phyloP scores from a whole-genome alignment of 2,888 invertebrate species.

The Orthosia cruda region DNA sequence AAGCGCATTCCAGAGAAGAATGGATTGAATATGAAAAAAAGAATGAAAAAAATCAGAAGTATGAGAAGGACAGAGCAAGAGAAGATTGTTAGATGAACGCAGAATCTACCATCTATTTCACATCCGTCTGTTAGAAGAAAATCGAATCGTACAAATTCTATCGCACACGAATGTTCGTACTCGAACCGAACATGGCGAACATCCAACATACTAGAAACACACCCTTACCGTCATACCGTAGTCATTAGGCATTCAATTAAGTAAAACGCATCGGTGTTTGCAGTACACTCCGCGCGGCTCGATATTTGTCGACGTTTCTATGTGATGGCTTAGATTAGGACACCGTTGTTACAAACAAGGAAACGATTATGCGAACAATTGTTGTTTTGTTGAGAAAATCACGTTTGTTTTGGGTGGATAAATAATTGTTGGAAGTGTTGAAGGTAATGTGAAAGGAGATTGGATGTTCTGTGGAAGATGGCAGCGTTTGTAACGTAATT shows the following conservation, averaged over 20 bases:
- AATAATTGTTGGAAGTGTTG: neutral
- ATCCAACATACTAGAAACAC: constrained; percentile 1
- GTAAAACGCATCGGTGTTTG: constrained; percentile 87
- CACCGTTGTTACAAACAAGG: constrained; percentile 54
- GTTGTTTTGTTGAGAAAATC: constrained; percentile 29
- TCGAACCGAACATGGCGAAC: constrained; percentile 7
- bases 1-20: too few relatives aligned
- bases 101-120: too few relatives aligned
- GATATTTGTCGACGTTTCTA: constrained; percentile 81
- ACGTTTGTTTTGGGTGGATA: constrained; percentile 9
- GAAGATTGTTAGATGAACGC: too few relatives aligned
- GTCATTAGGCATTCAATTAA: constrained; percentile 88
- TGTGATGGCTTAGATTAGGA: constrained; percentile 68
- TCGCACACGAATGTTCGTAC: neutral
- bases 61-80: too few relatives aligned
- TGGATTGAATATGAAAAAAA: too few relatives aligned
- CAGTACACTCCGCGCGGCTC: constrained; percentile 78
- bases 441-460: neutral
- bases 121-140: too few relatives aligned
- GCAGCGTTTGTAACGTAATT: too few relatives aligned
- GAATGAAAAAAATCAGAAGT: too few relatives aligned
- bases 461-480: too few relatives aligned
- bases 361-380: constrained; percentile 46
- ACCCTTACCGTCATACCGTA: constrained; percentile 65
- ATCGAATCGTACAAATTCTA: too few relatives aligned